A percentile compares a stretch with the other conserved stretches of the same genome.
These are phyloP conservation scores for Siniperca scherzeri DNA, from an alignment of 2,797 vertebrate genomes.

Conservation along the genomic window DNA sequence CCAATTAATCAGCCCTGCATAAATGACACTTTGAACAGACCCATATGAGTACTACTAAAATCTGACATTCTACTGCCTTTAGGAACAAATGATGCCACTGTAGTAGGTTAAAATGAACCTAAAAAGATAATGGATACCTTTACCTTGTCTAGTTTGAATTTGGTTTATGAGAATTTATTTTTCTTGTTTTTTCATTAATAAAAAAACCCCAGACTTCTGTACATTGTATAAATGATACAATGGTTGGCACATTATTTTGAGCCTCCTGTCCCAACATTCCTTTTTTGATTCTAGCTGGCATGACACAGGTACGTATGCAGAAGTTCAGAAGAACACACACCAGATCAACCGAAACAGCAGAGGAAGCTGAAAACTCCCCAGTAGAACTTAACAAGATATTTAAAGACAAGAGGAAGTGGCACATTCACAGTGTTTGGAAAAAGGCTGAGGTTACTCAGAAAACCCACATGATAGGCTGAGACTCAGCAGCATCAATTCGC, in stretches of 20 bases:
- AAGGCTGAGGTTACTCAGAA: neutral
- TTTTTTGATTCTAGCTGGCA: conserved; percentile 1
- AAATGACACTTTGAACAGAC: neutral
- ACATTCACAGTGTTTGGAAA: conserved; percentile 23
- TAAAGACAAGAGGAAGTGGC: conserved; percentile 30
- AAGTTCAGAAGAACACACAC: neutral
- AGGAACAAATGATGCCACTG: neutral
- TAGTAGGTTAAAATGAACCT: neutral
- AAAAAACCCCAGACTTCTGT: neutral
- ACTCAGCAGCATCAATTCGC: conserved; percentile 1
- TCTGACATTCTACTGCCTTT: neutral
- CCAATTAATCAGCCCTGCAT: neutral
- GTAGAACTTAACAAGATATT: neutral
- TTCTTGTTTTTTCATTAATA: neutral
- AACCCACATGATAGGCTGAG: conserved; percentile 13
- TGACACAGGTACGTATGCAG: neutral
- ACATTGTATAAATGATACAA: neutral
- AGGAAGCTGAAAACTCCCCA: neutral
- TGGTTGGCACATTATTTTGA: neutral
- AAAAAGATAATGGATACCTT: neutral
- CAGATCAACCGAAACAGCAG: neutral
- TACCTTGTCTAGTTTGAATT: neutral
- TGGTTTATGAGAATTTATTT: neutral
- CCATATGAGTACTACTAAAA: neutral
- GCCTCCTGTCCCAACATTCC: neutral